phyloP scores from a whole-genome alignment of 1,140 invertebrate genomes.

The Drosophila littoralis region DNA sequence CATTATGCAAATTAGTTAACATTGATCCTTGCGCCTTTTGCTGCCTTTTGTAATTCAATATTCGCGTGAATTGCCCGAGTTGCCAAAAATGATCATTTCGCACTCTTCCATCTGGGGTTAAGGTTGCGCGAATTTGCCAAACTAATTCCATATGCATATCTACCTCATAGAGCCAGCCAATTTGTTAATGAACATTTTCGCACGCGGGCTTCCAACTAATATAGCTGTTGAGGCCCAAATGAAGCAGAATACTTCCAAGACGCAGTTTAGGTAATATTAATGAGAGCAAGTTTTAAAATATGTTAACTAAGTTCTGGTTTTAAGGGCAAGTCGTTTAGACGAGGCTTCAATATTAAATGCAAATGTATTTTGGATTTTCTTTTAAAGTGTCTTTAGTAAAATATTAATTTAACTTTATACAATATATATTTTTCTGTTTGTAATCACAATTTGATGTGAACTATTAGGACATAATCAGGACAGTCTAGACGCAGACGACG shows the following conservation, averaged over 20 bases:
- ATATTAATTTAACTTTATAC: too few relatives aligned
- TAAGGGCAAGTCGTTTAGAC: too few relatives aligned
- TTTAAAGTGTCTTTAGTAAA: too few relatives aligned
- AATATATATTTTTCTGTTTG: too few relatives aligned
- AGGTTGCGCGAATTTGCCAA: conserved; percentile 49
- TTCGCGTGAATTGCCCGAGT: conserved; percentile 55
- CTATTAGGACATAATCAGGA: too few relatives aligned
- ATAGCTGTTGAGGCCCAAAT: background rate
- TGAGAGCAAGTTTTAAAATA: too few relatives aligned
- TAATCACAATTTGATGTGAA: too few relatives aligned
- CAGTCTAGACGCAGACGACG: too few relatives aligned
- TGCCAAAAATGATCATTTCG: conserved; percentile 16
- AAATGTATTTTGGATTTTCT: too few relatives aligned
- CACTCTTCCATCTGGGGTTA: conserved; percentile 13
- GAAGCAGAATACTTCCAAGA: background rate
- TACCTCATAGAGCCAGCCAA: conserved; percentile 36
- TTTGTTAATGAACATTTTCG: conserved; percentile 56
- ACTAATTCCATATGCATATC: conserved; percentile 62
- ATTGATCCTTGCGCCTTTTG: conserved; percentile 44
- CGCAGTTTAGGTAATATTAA: background rate
- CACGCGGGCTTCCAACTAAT: conserved; percentile 19
- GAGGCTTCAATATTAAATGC: too few relatives aligned
- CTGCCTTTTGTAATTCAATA: conserved; percentile 65
- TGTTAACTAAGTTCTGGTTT: too few relatives aligned
- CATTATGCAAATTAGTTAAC: conserved; percentile 67